phyloP scores from a whole-genome alignment of 2,797 vertebrate species.

The Momotus momota region DNA sequence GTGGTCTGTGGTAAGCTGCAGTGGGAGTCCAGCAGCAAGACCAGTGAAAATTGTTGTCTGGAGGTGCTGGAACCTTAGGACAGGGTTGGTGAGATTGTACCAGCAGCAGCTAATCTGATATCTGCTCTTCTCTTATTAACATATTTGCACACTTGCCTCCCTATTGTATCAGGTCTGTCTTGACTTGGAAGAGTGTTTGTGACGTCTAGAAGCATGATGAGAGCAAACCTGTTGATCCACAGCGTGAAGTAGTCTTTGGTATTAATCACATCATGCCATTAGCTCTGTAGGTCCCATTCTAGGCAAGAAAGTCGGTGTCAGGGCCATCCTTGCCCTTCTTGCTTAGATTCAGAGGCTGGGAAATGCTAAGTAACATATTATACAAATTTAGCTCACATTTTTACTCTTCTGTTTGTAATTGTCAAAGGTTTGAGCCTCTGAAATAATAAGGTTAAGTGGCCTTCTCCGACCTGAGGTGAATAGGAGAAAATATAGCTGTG shows the following conservation, averaged over 20 bases:
- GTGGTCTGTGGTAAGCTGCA: background rate
- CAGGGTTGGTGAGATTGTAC: fast-evolving
- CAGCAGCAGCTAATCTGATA: background rate
- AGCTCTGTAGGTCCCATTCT: background rate
- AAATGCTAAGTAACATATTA: background rate
- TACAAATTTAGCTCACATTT: constrained; percentile 12
- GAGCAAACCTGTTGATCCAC: background rate
- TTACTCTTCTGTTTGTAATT: constrained; percentile 44
- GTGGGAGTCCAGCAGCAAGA: background rate
- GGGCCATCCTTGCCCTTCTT: background rate
- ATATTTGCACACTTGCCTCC: background rate
- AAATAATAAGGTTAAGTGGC: constrained; percentile 58
- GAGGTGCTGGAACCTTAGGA: background rate
- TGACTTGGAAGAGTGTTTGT: background rate
- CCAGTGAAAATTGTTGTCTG: background rate
- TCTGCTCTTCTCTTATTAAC: background rate
- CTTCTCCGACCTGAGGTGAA: constrained; percentile 37
- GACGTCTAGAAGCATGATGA: background rate
- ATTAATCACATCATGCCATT: background rate
- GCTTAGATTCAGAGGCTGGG: background rate
- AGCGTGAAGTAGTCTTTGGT: background rate
- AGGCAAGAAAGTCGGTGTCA: background rate
- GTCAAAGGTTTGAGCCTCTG: constrained; percentile 19
- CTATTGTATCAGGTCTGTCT: background rate
- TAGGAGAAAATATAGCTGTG: constrained; percentile 24